These are phyloP conservation scores for Eilema depressum DNA, from an alignment of 2,888 invertebrate species.

Conservation along the genomic window DNA sequence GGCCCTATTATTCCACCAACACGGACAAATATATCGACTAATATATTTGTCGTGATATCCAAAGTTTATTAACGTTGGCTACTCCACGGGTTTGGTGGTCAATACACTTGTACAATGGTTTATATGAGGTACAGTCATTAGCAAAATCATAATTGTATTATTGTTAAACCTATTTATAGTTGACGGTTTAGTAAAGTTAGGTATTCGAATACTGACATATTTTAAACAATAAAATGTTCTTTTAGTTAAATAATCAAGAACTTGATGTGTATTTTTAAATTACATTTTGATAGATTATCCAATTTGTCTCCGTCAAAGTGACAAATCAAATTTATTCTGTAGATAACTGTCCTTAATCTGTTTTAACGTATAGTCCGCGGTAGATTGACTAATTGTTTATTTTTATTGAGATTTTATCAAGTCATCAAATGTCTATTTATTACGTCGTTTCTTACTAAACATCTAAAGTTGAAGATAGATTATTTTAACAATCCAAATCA, in stretches of 20 bases:
- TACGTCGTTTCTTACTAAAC: neutral
- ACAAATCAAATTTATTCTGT: constrained; percentile 5
- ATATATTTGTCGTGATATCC: constrained; percentile 46
- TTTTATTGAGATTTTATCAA: constrained; percentile 3
- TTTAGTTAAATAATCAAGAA: neutral
- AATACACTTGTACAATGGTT: constrained; percentile 53
- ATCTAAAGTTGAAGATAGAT: neutral
- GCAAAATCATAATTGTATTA: neutral
- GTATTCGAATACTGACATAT: neutral
- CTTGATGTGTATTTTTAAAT: constrained; percentile 1
- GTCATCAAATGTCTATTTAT: neutral
- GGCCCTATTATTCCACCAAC: no score
- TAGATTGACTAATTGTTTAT: neutral
- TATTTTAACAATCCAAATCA: neutral
- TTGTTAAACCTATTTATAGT: neutral
- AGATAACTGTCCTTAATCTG: neutral
- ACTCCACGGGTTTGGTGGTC: constrained; percentile 56
- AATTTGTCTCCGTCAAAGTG: constrained; percentile 37
- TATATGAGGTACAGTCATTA: constrained; percentile 14
- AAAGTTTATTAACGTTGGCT: constrained; percentile 59
- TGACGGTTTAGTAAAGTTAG: neutral
- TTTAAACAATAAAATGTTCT: neutral
- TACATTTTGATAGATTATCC: constrained; percentile 23
- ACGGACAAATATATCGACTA: constrained; percentile 28
- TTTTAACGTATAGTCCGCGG: neutral